These are phyloP conservation scores for Cyprinodon diabolis DNA, from an alignment of 2,797 vertebrate species.

Conservation along the genomic window DNA sequence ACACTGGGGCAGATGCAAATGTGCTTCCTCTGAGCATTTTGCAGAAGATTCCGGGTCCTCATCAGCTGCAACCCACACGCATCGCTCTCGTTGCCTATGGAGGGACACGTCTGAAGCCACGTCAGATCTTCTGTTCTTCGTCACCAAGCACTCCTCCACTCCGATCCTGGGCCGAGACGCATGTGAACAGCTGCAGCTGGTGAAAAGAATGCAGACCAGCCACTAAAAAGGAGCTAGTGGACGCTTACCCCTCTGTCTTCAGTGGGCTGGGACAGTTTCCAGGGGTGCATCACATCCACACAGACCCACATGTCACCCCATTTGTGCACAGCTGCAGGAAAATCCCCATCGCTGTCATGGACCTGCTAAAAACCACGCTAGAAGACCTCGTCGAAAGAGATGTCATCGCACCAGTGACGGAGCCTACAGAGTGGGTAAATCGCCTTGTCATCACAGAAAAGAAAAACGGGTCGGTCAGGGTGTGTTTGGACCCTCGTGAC, in stretches of 20 bases:
- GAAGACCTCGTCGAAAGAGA: too few relatives aligned
- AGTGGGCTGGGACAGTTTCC: constrained; percentile 13
- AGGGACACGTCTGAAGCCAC: accelerated
- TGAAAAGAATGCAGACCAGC: neutral
- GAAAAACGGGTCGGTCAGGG: constrained; percentile 14
- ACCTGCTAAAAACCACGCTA: too few relatives aligned
- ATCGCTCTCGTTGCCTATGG: neutral
- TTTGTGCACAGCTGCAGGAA: too few relatives aligned
- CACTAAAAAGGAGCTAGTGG: neutral
- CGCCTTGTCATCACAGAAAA: constrained; percentile 37
- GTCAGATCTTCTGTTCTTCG: neutral
- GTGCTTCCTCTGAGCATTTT: too few relatives aligned
- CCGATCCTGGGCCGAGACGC: neutral
- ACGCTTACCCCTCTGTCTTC: neutral
- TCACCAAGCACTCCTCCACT: neutral
- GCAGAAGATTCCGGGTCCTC: too few relatives aligned
- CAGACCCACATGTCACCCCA: neutral
- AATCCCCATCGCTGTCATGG: too few relatives aligned
- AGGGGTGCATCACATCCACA: constrained; percentile 4
- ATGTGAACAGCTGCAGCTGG: neutral
- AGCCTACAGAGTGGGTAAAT: constrained; percentile 35
- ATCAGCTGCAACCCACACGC: too few relatives aligned
- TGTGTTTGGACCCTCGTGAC: constrained; percentile 26
- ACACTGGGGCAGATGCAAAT: too few relatives aligned
- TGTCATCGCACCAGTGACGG: too few relatives aligned